Percentiles rank a stretch among this genome's conserved stretches.
Evolutionary conservation across 2,113 vertebrate species (phyloP).

Genomic region (Hepsetus odoe): DNA sequence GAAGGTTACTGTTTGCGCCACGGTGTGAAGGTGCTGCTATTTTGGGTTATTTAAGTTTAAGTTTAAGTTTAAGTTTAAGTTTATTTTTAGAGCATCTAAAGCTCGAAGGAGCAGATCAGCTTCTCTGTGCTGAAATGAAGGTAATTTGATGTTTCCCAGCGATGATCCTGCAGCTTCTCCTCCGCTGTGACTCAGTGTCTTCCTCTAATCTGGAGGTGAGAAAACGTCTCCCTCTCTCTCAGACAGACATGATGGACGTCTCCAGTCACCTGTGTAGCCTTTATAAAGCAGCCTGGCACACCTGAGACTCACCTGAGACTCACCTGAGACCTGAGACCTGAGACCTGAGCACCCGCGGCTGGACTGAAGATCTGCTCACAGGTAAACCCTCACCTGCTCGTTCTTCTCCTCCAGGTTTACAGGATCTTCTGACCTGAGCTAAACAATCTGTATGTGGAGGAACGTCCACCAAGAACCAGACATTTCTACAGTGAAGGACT

Average conservation of each 20-base stretch:
- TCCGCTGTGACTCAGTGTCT: slow-evolving; percentile 21
- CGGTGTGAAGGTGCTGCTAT: no score
- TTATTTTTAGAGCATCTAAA: no score
- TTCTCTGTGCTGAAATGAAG: background rate
- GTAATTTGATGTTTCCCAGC: background rate
- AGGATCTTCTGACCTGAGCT: background rate
- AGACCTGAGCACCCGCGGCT: background rate
- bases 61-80: no score
- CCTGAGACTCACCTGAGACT: no score
- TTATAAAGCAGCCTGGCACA: slow-evolving; percentile 23
- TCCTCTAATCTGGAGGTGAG: slow-evolving; percentile 24
- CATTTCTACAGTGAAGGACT: no score
- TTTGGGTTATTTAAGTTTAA: no score
- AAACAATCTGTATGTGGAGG: no score
- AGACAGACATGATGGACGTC: slow-evolving; percentile 38
- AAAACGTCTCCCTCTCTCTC: slow-evolving; percentile 1
- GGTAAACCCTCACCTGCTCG: background rate
- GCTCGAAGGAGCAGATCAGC: background rate
- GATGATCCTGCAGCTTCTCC: background rate
- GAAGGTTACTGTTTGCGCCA: no score
- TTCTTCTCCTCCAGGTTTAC: background rate
- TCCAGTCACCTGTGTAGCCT: background rate
- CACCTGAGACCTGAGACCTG: background rate
- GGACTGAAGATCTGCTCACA: slow-evolving; percentile 5
- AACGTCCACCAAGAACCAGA: no score